phyloP scores from a whole-genome alignment of 2,113 vertebrate species.

The Plecotus auritus region DNA sequence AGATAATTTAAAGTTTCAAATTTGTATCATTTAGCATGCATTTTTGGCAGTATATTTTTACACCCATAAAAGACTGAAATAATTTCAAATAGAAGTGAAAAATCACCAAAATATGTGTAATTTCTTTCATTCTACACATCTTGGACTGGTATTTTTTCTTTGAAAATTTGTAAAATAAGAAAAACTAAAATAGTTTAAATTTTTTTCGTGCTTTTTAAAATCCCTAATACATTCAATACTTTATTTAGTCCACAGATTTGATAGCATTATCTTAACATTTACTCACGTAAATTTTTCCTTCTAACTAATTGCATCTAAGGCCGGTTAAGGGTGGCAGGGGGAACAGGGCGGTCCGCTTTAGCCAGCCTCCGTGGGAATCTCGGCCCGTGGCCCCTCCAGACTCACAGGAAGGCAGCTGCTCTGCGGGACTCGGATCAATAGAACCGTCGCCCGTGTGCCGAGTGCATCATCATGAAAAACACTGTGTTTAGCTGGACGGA shows the following conservation, averaged over 20 bases:
- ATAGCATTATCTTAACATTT: background rate
- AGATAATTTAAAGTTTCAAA: background rate
- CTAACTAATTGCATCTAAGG: background rate
- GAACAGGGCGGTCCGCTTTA: background rate
- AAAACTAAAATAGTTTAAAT: background rate
- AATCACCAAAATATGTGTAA: background rate
- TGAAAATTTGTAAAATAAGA: background rate
- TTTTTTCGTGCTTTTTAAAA: background rate
- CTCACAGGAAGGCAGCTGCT: background rate
- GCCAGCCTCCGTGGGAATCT: background rate
- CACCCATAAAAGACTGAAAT: background rate
- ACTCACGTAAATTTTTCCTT: background rate
- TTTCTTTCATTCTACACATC: background rate
- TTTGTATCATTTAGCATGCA: background rate
- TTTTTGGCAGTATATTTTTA: background rate
- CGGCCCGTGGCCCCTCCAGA: background rate
- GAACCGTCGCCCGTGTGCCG: background rate
- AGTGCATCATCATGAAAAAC: slow-evolving; percentile 9
- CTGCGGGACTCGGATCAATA: background rate
- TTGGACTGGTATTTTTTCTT: background rate
- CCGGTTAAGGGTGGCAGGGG: background rate
- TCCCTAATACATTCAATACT: background rate
- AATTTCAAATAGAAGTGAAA: background rate
- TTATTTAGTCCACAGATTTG: background rate
- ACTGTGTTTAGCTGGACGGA: background rate